Percentiles rank a stretch among this genome's conserved stretches.
These are phyloP conservation scores for Malurus cyaneus DNA, from an alignment of 2,113 vertebrate species.

Conservation along the genomic window DNA sequence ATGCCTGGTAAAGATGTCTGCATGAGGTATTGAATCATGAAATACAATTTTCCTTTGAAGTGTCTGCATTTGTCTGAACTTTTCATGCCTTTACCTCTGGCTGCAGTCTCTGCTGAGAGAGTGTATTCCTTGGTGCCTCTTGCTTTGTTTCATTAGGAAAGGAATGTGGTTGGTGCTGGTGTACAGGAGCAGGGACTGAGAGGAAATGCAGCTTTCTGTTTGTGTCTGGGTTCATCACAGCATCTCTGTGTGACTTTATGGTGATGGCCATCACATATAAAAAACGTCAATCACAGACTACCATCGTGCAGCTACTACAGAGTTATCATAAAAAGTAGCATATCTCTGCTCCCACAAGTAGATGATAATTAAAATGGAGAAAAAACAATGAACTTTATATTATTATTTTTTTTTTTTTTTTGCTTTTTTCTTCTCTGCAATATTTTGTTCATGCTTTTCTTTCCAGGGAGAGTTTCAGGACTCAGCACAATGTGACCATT, in stretches of 20 bases:
- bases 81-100: not conserved
- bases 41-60: not conserved
- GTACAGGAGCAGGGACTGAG: not conserved
- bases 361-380: not conserved
- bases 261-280: not conserved
- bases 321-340: not conserved
- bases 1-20: not conserved
- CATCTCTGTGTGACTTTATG: not conserved
- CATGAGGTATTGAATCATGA: not conserved
- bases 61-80: not conserved
- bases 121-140: not conserved
- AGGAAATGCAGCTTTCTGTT: not conserved
- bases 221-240: not conserved
- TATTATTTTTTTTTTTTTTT: not conserved
- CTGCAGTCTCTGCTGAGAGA: not conserved
- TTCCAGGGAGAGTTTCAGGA: not conserved
- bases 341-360: not conserved
- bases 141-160: not conserved
- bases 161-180: not conserved
- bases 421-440: not conserved
- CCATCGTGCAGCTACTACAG: not conserved
- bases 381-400: not conserved
- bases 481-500: not conserved
- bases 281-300: not conserved
- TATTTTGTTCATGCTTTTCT: not conserved